Conservation (phyloP, 2,888 invertebrate genomes). For the Morpho achilles region DNA sequence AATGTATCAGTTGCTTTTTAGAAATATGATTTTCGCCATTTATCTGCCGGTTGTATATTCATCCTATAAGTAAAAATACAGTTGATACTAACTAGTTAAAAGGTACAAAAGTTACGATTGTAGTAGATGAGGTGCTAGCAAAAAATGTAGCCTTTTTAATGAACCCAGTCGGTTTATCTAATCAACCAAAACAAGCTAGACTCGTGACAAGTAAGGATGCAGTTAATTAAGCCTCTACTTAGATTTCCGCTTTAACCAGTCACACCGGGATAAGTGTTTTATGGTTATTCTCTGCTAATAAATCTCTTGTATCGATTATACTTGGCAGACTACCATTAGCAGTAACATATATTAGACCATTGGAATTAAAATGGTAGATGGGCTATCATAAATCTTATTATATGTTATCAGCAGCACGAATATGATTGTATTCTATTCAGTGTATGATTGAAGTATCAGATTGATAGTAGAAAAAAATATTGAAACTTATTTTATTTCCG, state of each 20-base stretch:
- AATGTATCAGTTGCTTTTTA: too few species aligned
- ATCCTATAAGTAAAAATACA: too few species aligned
- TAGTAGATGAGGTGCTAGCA: too few species aligned
- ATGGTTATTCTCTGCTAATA: slow-evolving; percentile 22
- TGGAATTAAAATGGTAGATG: slow-evolving; percentile 5
- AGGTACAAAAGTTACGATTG: too few species aligned
- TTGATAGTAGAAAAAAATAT: neutral
- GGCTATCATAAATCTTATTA: slow-evolving; percentile 3
- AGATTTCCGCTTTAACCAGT: slow-evolving; percentile 72
- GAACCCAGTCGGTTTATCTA: slow-evolving; percentile 23
- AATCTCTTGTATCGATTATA: slow-evolving; percentile 26
- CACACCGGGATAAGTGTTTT: slow-evolving; percentile 34
- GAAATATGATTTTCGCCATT: too few species aligned
- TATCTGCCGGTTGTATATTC: too few species aligned
- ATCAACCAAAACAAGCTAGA: slow-evolving; percentile 36
- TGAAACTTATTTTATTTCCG: too few species aligned
- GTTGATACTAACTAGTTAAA: too few species aligned
- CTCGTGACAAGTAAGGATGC: slow-evolving; percentile 58
- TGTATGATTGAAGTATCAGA: neutral
- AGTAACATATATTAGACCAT: slow-evolving; percentile 6
- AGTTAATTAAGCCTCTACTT: slow-evolving; percentile 64
- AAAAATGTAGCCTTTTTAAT: too few species aligned
- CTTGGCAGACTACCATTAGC: slow-evolving; percentile 12
- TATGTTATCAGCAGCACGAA: neutral
- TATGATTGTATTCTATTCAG: neutral